Conservation (phyloP, 1,140 invertebrate genomes). For the Ylistrum balloti region DNA sequence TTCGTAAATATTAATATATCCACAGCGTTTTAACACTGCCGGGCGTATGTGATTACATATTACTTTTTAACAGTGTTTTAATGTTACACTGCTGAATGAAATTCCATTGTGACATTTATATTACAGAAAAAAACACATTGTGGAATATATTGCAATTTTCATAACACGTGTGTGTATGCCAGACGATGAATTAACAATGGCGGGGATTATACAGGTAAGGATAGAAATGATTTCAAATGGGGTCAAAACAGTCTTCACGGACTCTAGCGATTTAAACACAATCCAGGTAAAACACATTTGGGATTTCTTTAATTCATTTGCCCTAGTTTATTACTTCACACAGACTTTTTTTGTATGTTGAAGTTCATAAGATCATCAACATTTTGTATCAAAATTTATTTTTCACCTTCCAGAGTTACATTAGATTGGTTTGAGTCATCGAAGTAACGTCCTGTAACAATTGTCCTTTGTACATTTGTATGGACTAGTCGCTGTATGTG, state of each 20-base stretch:
- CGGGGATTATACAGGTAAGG: neutral
- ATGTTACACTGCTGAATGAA: neutral
- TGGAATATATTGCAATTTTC: constrained; percentile 20
- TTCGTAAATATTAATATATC: no score
- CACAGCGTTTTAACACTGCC: no score
- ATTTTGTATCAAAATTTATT: neutral
- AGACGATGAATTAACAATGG: neutral
- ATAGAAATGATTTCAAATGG: neutral
- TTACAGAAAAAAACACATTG: neutral
- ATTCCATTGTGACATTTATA: constrained; percentile 21
- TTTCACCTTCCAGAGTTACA: neutral
- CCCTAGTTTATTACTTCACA: neutral
- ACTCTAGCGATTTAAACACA: neutral
- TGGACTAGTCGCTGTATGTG: neutral
- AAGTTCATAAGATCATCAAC: neutral
- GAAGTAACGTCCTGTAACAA: neutral
- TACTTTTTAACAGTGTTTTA: neutral
- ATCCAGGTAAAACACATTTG: neutral
- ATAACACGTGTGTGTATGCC: neutral
- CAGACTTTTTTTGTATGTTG: constrained; percentile 33
- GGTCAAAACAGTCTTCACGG: neutral
- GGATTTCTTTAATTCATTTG: constrained; percentile 9
- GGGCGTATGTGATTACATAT: no score
- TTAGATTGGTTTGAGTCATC: neutral
- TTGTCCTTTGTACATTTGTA: neutral